Evolutionary conservation across 2,797 vertebrate species (phyloP).

Genomic region (Loriculus beryllinus): DNA sequence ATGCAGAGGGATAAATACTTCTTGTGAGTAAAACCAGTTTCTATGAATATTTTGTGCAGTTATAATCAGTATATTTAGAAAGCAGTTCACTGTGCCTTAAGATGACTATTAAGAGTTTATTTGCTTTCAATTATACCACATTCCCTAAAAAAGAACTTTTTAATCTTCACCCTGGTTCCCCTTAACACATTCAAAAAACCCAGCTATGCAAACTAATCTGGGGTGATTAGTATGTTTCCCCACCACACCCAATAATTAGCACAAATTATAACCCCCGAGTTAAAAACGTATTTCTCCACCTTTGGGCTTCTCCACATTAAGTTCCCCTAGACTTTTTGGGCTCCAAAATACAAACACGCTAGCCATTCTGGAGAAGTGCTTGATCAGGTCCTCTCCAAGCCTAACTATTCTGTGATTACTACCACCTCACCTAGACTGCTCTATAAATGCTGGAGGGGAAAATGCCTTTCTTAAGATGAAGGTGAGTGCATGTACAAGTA

Average conservation of each 20-base stretch:
- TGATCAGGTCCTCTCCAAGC: background rate
- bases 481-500: background rate
- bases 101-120: conserved; percentile 42
- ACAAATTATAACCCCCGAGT: conserved; percentile 35
- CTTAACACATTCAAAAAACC: conserved; percentile 26
- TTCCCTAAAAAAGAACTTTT: conserved; percentile 39
- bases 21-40: background rate
- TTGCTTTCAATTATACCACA: conserved; percentile 52
- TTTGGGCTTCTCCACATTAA: conserved; percentile 22
- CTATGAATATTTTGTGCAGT: conserved; percentile 34
- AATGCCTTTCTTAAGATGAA: background rate
- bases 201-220: conserved; percentile 34
- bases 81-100: background rate
- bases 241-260: conserved; percentile 55
- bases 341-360: background rate
- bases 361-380: fast-evolving
- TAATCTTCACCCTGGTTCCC: conserved; percentile 4
- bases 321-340: background rate
- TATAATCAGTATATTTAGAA: conserved; percentile 31
- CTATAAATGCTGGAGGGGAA: background rate
- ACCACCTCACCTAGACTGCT: background rate
- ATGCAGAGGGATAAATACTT: background rate
- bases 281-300: conserved; percentile 35
- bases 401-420: background rate
- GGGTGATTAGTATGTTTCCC: background rate